Evolutionary conservation across 1,140 invertebrate genomes (phyloP), one percentile per base, ranked within the genome.

Genomic region (Pseudachorutes palmiensis): DNA sequence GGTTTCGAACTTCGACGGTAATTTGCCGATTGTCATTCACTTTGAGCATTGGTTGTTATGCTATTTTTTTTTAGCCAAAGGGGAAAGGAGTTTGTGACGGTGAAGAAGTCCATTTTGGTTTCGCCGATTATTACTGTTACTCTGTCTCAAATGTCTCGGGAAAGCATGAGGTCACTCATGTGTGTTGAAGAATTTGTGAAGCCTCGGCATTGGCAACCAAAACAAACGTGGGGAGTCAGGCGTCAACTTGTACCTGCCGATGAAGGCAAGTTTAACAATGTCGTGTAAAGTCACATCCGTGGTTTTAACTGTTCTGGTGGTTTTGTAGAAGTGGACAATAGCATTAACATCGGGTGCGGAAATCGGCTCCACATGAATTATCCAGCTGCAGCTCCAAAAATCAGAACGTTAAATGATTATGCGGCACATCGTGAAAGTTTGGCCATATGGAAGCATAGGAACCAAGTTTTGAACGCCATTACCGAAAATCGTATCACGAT

Each of bases 341-440:
- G 9, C 9, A 45, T 12, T 45, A 45, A 45, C 24, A 22, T 55
- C 24, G 51, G 51, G 5, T 55, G 12, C 24, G 51, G 51, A 55
- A 55, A 55, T 55, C 51, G 51, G 12, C 51, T 55, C 24, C 51
- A 55, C 24, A 24, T 55, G 24, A 55, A 55, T 55, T 55, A 12
- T 12, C 24, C 24, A 16, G 9, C 51, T 14, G 5, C 24, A 5
- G 24, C 24, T 5, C 51, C 51, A 5, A 14, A 14, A 22, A 3
- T 3, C 14, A 9, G 51, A 14, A 26, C 12, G 9, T 55, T 22
- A 16, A 22, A 55, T 55, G 51, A 55, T 5, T 55, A 14, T 55
- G 5, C 5, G 12, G 5, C 3, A 26, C 12, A 55, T 30, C 59
- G 61, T 14, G 32, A 48, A 26, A 63, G 12, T 45, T 29, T 41